Evolutionary conservation across 2,888 invertebrate species (phyloP).

Genomic region (Thymelicus sylvestris): DNA sequence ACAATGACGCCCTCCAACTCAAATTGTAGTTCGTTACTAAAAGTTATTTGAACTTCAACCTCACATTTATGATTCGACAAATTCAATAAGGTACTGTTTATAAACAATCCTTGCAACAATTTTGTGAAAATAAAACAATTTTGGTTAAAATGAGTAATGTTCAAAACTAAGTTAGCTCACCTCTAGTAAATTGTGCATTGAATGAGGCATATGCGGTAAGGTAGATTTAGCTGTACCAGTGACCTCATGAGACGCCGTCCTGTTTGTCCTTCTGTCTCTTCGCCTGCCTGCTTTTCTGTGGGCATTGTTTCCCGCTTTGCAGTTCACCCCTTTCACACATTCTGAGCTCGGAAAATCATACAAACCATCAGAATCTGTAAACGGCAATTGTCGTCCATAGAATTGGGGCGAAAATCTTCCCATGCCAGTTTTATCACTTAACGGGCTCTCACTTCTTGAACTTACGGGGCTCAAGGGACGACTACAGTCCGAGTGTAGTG

Average conservation of each 20-base stretch:
- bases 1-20: no score
- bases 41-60: no score
- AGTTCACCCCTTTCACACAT: constrained; percentile 83
- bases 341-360: constrained; percentile 93
- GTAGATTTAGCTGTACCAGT: constrained; percentile 82
- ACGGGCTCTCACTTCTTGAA: constrained; percentile 91
- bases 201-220: constrained; percentile 80
- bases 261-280: constrained; percentile 85
- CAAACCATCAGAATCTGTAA: constrained; percentile 91
- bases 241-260: constrained; percentile 77
- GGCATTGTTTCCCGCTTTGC: constrained; percentile 74
- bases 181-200: constrained; percentile 86
- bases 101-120: no score
- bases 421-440: constrained; percentile 89
- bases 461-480: constrained; percentile 89
- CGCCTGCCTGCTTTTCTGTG: constrained; percentile 86
- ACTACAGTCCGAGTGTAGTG: constrained; percentile 85
- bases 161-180: constrained; percentile 56
- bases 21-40: no score
- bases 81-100: no score
- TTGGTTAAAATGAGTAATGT: neutral
- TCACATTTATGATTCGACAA: no score
- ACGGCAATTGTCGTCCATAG: constrained; percentile 88
- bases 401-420: constrained; percentile 89
- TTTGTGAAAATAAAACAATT: no score